A percentile compares a stretch with the other conserved stretches of the same genome.
Evolutionary conservation across 2,888 invertebrate genomes (phyloP).

Genomic region (Enoplolaimus lenunculus): DNA sequence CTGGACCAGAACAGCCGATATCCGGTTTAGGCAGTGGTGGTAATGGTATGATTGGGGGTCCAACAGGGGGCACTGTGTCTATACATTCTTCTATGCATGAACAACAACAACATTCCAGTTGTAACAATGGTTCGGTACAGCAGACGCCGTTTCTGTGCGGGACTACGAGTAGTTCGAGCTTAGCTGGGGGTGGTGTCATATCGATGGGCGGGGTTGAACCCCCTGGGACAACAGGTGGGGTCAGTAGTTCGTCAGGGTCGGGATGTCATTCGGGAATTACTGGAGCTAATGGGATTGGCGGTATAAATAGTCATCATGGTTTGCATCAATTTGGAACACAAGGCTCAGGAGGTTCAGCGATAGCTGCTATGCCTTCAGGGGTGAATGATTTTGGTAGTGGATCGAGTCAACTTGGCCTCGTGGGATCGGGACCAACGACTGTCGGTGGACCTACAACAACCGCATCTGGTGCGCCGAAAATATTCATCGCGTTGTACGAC

Average conservation of each 20-base stretch:
- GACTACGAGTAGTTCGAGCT: too few relatives aligned
- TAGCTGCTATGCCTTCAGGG: background rate
- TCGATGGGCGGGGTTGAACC: too few relatives aligned
- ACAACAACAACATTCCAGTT: background rate
- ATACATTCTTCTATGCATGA: background rate
- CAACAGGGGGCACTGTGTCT: background rate
- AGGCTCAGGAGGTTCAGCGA: too few relatives aligned
- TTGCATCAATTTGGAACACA: too few relatives aligned
- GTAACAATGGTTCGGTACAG: background rate
- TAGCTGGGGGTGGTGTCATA: background rate
- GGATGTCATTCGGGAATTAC: background rate
- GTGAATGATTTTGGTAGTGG: background rate
- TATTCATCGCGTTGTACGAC: slow-evolving; percentile 94
- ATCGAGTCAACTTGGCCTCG: too few relatives aligned
- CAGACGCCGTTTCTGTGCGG: background rate
- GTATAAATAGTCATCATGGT: too few relatives aligned
- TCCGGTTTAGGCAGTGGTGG: too few relatives aligned
- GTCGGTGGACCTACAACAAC: background rate
- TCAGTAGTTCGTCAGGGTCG: background rate
- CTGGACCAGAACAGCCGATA: too few relatives aligned
- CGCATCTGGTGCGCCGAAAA: slow-evolving; percentile 48
- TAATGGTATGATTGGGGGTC: background rate
- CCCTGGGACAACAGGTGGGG: too few relatives aligned
- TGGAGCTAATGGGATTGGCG: background rate
- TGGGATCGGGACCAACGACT: background rate